phyloP scores from a whole-genome alignment of 2,113 vertebrate species.

The Sebastes schlegelii region DNA sequence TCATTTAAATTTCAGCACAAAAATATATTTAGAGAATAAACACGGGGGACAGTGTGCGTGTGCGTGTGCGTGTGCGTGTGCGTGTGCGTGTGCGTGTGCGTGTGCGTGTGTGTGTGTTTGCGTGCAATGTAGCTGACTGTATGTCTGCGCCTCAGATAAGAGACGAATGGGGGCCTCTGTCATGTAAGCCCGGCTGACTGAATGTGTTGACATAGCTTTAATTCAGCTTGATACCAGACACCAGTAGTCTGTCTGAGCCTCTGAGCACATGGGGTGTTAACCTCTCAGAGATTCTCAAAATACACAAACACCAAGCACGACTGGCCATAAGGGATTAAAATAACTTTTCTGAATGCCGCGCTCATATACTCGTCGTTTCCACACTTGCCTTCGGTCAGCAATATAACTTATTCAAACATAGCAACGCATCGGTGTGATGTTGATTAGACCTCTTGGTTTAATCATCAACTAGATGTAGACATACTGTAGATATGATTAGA shows the following conservation, averaged over 20 bases:
- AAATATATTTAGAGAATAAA: slow-evolving; percentile 58
- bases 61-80: neutral
- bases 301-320: slow-evolving; percentile 80
- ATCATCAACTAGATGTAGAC: slow-evolving; percentile 42
- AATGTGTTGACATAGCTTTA: slow-evolving; percentile 87
- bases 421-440: slow-evolving; percentile 49
- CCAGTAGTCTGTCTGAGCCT: slow-evolving; percentile 80
- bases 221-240: slow-evolving; percentile 85
- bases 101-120: slow-evolving; percentile 27
- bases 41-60: neutral
- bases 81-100: slow-evolving; percentile 5
- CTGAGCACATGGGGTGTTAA: slow-evolving; percentile 81
- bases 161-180: slow-evolving; percentile 67
- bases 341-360: slow-evolving; percentile 78
- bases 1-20: slow-evolving; percentile 60
- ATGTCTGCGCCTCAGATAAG: slow-evolving; percentile 74
- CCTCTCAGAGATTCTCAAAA: slow-evolving; percentile 84
- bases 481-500: slow-evolving; percentile 38
- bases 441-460: slow-evolving; percentile 43
- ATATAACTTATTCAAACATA: slow-evolving; percentile 61
- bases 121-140: slow-evolving; percentile 52
- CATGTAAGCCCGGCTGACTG: slow-evolving; percentile 80
- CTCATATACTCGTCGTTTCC: slow-evolving; percentile 69
- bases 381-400: slow-evolving; percentile 70
- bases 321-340: slow-evolving; percentile 77